A percentile compares a stretch with the other conserved stretches of the same genome.
phyloP scores from a whole-genome alignment of 1,140 invertebrate species.

The Chironomus striatipennis region DNA sequence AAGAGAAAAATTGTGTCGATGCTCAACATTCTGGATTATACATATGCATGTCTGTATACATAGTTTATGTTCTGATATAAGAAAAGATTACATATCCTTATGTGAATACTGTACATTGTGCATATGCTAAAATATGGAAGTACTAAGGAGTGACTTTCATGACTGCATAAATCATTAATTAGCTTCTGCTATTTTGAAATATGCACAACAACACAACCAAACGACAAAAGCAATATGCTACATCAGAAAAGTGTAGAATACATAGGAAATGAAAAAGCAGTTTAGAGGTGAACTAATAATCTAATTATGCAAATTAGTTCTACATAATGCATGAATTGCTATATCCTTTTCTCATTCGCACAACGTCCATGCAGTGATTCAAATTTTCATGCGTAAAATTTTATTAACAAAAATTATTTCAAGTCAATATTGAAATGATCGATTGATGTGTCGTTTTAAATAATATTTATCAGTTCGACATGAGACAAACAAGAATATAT shows the following conservation, averaged over 20 bases:
- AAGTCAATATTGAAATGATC: no score
- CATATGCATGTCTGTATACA: no score
- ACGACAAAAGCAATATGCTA: no score
- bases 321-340: not conserved
- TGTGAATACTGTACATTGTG: no score
- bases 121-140: not conserved
- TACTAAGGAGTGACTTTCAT: not conserved
- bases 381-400: not conserved
- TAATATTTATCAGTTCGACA: no score
- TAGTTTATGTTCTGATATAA: no score
- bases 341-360: not conserved
- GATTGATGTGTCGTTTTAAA: no score
- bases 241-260: not conserved
- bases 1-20: not conserved
- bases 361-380: not conserved
- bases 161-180: not conserved
- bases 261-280: not conserved
- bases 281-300: not conserved
- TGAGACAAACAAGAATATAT: no score
- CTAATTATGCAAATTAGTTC: conserved; percentile 16
- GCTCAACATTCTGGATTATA: no score
- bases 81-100: no score
- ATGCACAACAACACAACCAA: not conserved
- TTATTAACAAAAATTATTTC: no score
- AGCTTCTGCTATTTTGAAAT: not conserved